Percentiles rank a stretch among this genome's conserved stretches.
phyloP scores from a whole-genome alignment of 2,888 invertebrate genomes.

The Agrilus biguttatus region DNA sequence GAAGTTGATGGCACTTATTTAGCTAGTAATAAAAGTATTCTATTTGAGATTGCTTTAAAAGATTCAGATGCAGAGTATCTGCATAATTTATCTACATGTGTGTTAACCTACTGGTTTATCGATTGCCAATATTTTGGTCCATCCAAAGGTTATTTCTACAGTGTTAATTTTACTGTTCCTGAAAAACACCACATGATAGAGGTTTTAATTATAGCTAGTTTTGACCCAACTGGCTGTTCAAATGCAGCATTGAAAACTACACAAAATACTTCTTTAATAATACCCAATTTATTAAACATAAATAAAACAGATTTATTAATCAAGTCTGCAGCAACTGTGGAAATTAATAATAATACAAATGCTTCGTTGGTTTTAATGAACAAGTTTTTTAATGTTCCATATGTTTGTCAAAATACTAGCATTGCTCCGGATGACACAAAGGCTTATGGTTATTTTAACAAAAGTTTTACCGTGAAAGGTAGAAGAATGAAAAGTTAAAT shows the following conservation, averaged over 20 bases:
- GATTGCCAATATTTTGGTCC: constrained; percentile 58
- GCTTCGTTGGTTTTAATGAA: too few species aligned
- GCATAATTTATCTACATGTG: constrained; percentile 33
- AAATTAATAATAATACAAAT: constrained; percentile 5
- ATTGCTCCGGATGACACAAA: constrained; percentile 50
- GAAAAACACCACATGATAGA: constrained; percentile 48
- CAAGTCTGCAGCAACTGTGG: constrained; percentile 9
- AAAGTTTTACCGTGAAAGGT: constrained; percentile 55
- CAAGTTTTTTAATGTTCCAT: constrained; percentile 21
- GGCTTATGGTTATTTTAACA: constrained; percentile 59
- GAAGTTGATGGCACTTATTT: constrained; percentile 44
- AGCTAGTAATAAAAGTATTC: constrained; percentile 43
- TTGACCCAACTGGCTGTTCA: constrained; percentile 37
- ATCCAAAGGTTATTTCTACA: constrained; percentile 43
- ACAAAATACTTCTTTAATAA: constrained; percentile 15
- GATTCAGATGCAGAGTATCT: constrained; percentile 48
- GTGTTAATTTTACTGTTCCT: constrained; percentile 47
- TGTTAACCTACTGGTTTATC: constrained; percentile 64
- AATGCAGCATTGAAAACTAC: constrained; percentile 23
- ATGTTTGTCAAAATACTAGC: constrained; percentile 44
- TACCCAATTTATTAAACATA: constrained; percentile 10
- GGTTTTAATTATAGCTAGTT: constrained; percentile 56
- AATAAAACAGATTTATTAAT: constrained; percentile 10
- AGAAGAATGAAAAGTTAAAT: background rate
- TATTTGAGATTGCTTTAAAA: constrained; percentile 42